Base-by-base conservation (phyloP, 1,140 invertebrate genomes). In the Leptinotarsa defecta region DNA sequence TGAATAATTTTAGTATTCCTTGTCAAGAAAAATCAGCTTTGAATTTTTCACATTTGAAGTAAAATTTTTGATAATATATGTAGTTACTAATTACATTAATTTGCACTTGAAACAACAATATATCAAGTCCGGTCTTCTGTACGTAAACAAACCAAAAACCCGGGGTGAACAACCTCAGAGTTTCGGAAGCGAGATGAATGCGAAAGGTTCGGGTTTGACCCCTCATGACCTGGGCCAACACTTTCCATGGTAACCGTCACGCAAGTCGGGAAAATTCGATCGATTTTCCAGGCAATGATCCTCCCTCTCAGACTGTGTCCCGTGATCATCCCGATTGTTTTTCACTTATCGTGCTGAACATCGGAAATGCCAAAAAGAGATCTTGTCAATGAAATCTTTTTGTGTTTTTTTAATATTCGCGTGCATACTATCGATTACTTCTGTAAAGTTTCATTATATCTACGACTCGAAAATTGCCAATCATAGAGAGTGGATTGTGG, bases 181-280 rank as follows among this genome's bases (percentile, higher is more conserved):
- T 76, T 76, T 70, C 71, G 75, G 74, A 57, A 70, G 48, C 70
- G 48, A 74, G 48, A 76, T 74, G 78, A 80, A 79, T 84, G 81
- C 79, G 83, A 79, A 84, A 84, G 84, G 82, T 83, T 82, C 83
- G 83, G 83, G 83, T 85, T 84, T 85, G 84, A 85, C 84, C 84
- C 79, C 83, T 72, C 81, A 81, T 85, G 84, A 85, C 84, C 84
- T 84, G 84, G 83, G 82, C 81, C 81, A 85, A 85, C 84, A 85
- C 84, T 85, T 85, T 85, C 84, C 84, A 85, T 85, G 84, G 84
- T 85, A 85, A 85, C 84, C 83, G 83, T 79, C 83, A 84, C 84
- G 83, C 84, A 84, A 83, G 79, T 84, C 81, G 78, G 81, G 77
- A 73, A 73, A 79, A 75, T 79, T 75, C 77, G 81, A 85, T 85